Conservation (phyloP, 2,888 invertebrate species). For the Minunthozetes semirufus region DNA sequence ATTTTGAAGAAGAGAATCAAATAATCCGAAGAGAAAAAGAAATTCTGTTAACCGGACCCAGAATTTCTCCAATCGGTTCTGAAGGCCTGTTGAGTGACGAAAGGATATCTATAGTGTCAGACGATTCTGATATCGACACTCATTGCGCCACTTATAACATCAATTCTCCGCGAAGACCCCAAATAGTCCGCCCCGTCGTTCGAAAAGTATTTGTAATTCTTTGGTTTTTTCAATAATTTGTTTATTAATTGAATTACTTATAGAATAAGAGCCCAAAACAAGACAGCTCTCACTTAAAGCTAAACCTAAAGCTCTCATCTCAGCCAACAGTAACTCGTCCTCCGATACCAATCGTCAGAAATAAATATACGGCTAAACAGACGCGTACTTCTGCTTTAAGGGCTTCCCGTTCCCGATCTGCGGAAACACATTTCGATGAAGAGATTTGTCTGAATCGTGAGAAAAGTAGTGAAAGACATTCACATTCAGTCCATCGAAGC, state of each 20-base stretch:
- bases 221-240: not conserved
- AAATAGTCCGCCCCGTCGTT: slow-evolving; percentile 53
- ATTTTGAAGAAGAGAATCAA: slow-evolving; percentile 43
- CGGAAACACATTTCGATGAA: slow-evolving; percentile 44
- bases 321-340: slow-evolving; percentile 40
- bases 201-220: slow-evolving; percentile 16
- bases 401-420: slow-evolving; percentile 42
- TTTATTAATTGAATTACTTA: not conserved
- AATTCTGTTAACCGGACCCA: not conserved
- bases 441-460: not conserved
- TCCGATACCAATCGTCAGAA: slow-evolving; percentile 41
- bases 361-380: slow-evolving; percentile 43
- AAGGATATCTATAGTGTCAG: not conserved
- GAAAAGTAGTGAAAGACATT: not conserved
- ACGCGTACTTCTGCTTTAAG: slow-evolving; percentile 46
- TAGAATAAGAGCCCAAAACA: not conserved
- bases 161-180: slow-evolving; percentile 46
- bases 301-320: not conserved
- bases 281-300: no score
- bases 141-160: slow-evolving; percentile 35
- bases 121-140: slow-evolving; percentile 37
- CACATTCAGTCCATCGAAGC: not conserved
- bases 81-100: slow-evolving; percentile 12
- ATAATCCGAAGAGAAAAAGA: not conserved
- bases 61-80: slow-evolving; percentile 12